Percentiles rank a stretch among this genome's conserved stretches.
These are phyloP conservation scores for Himalopsyche tibetana DNA, from an alignment of 2,888 invertebrate genomes.

Conservation along the genomic window DNA sequence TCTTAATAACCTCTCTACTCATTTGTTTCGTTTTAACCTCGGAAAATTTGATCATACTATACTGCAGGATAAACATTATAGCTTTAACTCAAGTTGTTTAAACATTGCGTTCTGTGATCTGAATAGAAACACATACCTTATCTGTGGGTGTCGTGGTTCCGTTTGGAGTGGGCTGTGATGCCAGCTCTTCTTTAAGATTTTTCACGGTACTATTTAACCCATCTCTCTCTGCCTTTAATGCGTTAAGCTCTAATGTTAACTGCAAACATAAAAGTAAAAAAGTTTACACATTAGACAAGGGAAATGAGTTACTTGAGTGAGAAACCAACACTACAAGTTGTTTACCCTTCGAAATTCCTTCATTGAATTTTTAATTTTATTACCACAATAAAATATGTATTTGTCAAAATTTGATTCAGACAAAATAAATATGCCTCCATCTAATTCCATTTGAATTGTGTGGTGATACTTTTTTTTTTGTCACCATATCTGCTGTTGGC, in stretches of 20 bases:
- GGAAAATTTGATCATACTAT: too few relatives aligned
- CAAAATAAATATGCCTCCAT: too few relatives aligned
- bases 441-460: too few relatives aligned
- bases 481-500: too few relatives aligned
- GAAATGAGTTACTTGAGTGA: not conserved
- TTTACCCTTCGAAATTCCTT: not conserved
- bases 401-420: too few relatives aligned
- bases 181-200: slow-evolving; percentile 67
- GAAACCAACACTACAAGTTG: not conserved
- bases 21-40: too few relatives aligned
- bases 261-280: slow-evolving; percentile 63
- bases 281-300: not conserved
- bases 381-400: too few relatives aligned
- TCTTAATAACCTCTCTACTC: too few relatives aligned
- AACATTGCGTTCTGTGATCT: not conserved
- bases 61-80: too few relatives aligned
- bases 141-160: slow-evolving; percentile 69
- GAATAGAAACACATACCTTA: slow-evolving; percentile 66
- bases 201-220: slow-evolving; percentile 67
- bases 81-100: too few relatives aligned
- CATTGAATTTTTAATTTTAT: too few relatives aligned
- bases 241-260: slow-evolving; percentile 71
- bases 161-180: slow-evolving; percentile 68
- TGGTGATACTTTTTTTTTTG: too few relatives aligned
- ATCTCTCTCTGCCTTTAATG: slow-evolving; percentile 68